Conservation (phyloP, 2,888 invertebrate genomes). For the Caenorhabditis panamensis region DNA sequence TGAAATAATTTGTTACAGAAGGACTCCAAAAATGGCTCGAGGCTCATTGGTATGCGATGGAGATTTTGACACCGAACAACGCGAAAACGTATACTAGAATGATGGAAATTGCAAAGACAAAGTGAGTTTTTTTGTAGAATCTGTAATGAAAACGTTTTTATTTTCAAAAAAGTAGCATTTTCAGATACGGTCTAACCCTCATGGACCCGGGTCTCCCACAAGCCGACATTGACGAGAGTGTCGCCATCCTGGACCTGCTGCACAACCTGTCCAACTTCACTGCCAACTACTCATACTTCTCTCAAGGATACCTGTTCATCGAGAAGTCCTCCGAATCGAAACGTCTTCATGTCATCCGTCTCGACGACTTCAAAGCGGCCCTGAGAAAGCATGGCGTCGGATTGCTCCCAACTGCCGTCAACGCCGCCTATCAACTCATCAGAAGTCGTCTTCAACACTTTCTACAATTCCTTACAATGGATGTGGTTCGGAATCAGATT, state of each 20-base stretch:
- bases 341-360: slow-evolving; percentile 94
- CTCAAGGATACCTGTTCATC: slow-evolving; percentile 93
- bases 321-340: slow-evolving; percentile 93
- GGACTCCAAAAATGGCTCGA: slow-evolving; percentile 92
- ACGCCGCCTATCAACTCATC: slow-evolving; percentile 88
- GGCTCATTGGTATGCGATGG: slow-evolving; percentile 95
- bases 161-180: slow-evolving; percentile 16
- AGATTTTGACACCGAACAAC: slow-evolving; percentile 96
- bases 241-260: slow-evolving; percentile 89
- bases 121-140: slow-evolving; percentile 84
- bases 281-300: slow-evolving; percentile 92
- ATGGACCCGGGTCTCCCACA: slow-evolving; percentile 95
- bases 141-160: slow-evolving; percentile 85
- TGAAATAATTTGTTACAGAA: slow-evolving; percentile 30
- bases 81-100: slow-evolving; percentile 98
- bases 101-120: slow-evolving; percentile 89
- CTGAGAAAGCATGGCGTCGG: slow-evolving; percentile 83
- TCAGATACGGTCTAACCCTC: slow-evolving; percentile 65
- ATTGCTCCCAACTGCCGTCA: slow-evolving; percentile 79
- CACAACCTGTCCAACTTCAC: slow-evolving; percentile 23
- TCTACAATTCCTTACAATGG: slow-evolving; percentile 97
- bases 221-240: slow-evolving; percentile 95
- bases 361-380: slow-evolving; percentile 95
- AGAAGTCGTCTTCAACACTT: slow-evolving; percentile 93
- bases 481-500: slow-evolving; percentile 95